Conservation (phyloP, 2,113 vertebrate genomes). For the Aix galericulata region DNA sequence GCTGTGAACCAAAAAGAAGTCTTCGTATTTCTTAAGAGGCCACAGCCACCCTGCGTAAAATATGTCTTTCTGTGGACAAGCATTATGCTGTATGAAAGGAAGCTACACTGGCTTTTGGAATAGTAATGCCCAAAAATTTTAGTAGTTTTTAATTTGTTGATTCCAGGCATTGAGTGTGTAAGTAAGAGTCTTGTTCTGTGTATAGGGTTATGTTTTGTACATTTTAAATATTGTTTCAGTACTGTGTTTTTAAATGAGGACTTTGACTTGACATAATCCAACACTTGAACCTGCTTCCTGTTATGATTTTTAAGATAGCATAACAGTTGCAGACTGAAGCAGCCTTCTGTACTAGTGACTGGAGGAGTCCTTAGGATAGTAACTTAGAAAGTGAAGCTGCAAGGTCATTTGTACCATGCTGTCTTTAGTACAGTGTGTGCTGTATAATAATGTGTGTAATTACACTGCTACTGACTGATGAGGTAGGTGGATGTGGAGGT, state of each 20-base stretch:
- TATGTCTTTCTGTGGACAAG: not conserved
- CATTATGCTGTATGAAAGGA: not conserved
- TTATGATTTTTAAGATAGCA: not conserved
- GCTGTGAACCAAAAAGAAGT: not conserved
- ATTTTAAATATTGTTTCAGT: not conserved
- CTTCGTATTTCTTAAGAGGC: not conserved
- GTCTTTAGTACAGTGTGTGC: not conserved
- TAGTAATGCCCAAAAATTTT: not conserved
- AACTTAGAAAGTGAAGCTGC: slow-evolving; percentile 14
- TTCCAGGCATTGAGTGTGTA: not conserved
- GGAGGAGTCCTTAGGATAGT: not conserved
- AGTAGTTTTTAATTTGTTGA: not conserved
- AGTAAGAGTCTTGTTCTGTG: not conserved
- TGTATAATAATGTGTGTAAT: slow-evolving; percentile 1
- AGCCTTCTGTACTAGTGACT: slow-evolving; percentile 12
- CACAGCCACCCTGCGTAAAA: not conserved
- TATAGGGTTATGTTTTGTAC: not conserved
- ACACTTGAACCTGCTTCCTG: slow-evolving; percentile 25
- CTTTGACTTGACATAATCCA: slow-evolving; percentile 30
- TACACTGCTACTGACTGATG: not conserved
- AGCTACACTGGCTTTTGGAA: not conserved
- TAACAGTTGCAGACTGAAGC: slow-evolving; percentile 14
- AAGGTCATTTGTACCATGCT: not conserved
- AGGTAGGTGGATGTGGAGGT: not conserved
- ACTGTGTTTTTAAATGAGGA: not conserved